Evolutionary conservation across 2,797 vertebrate genomes (phyloP), one percentile per base, ranked within the genome.

Genomic region (Myoxocephalus aenaeus): DNA sequence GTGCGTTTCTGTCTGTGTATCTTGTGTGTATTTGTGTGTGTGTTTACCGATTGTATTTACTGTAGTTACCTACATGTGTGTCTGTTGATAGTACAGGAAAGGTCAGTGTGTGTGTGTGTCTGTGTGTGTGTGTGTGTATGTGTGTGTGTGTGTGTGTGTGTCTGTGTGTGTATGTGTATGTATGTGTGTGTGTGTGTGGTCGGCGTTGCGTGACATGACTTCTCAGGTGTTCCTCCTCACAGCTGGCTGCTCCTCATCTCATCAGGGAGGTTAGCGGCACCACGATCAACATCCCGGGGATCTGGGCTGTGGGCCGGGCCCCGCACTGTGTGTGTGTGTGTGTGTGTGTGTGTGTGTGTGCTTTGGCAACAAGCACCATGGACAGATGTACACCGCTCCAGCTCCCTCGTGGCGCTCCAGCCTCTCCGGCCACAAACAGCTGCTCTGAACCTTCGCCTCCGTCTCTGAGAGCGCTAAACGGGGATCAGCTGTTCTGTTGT

Each of bases 161-260:
- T 48, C 46, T 67, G 50, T 53, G 32, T 5, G 5, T 32, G 32
- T 32, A 3, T 5, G 32, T 32, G 32, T 5, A 4, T 32, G 32
- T 32, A 3, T 32, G 32, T 32, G 32, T 5, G 1, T 32, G 32
- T 32, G 2, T 32, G 32, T 32, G 32, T 3, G 5, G 32, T 32
- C 6, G 34, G 59, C 14, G 17, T 72, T 4, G 62, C 73, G 71
- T 87, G 87, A 91, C 34, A 73, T 70, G 32, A 64, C 42, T 70
- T 73, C 29, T 1, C 87, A 90, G 86, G 86, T 90, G 90, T 91
- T 91, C 72, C n/a, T 59, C 46, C 68, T 87, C 67, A 7, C 57
- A 56, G 32, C 32, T 32, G 32, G 32, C 2, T 32, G 32, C 32
- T 32, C 32, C 3, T 32, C 32, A 32, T 32, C 3, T 32, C 32